Evolutionary conservation across 2,888 invertebrate genomes (phyloP), one percentile per base, ranked within the genome.

Genomic region (Gasteruption jaculator): DNA sequence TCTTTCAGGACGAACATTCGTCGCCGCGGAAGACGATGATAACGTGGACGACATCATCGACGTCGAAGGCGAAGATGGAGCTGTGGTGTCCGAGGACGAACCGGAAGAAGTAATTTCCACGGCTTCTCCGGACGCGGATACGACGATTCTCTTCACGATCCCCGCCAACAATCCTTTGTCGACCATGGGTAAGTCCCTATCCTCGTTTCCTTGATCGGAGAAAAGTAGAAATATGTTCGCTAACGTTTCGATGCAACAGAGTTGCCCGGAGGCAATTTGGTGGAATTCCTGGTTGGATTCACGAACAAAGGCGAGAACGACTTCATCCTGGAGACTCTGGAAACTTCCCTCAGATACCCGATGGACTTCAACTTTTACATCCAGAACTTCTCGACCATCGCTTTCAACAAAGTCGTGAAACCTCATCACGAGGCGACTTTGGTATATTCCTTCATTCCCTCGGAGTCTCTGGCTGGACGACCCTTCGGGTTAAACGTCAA

Each of bases 341-440:
- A 97, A 62, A 95, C 96, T 0, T 96, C 97, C 0, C 96, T 99
- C 83, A 86, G 96, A 57, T 99, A 97, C 68, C 96, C 97, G 6
- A 91, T 95, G 87, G 97, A 99, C 74, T 99, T 92, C 75, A 92
- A 86, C 55, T 99, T 92, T 74, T 91, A 90, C 74, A 94, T 99
- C 54, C 96, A 97, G 74, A 99, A 99, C 75, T 99, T 97, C 75
- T 92, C 96, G 0, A 86, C 91, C 0, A 79, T 92, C 59, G 81
- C 84, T 2, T 94, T 89, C 73, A 87, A 91, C 65, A 83, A 86
- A 56, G 79, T 87, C 55, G 91, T 99, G 1, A 86, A 90, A 57
- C 88, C 96, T 0, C 82, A 84, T 39, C 86, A 92, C 53, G 94
- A 99, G 73, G 93, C 93, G 2, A 94, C 97, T 0, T 83, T 99